Percentiles rank a stretch among this genome's conserved stretches.
These are phyloP conservation scores for Rhingia campestris DNA, from an alignment of 2,888 invertebrate species.

Conservation along the genomic window DNA sequence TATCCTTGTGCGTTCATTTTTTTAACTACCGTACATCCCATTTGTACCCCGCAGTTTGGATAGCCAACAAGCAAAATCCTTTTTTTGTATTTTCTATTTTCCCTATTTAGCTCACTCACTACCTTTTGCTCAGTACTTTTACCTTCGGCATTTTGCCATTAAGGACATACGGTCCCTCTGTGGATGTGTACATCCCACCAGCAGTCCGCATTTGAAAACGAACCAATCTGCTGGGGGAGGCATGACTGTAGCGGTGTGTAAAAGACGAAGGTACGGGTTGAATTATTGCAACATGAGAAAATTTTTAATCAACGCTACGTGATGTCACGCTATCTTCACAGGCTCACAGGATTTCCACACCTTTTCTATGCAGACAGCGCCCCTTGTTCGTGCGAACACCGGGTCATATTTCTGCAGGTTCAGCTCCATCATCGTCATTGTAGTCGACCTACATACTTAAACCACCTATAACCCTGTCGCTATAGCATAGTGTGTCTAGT, in stretches of 20 bases:
- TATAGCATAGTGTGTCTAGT: not conserved
- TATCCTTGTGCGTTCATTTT: conserved; percentile 11
- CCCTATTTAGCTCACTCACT: conserved; percentile 12
- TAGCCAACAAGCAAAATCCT: conserved; percentile 45
- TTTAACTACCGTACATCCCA: conserved; percentile 2
- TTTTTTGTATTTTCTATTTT: conserved; percentile 47
- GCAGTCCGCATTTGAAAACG: conserved; percentile 44
- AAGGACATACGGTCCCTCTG: conserved; percentile 42
- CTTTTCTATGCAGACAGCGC: conserved; percentile 60
- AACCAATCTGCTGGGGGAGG: conserved; percentile 39
- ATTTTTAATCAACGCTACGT: conserved; percentile 72
- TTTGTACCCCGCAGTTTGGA: conserved; percentile 39
- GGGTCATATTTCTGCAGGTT: conserved; percentile 70
- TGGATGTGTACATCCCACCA: conserved; percentile 28
- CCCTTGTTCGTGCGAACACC: conserved; percentile 54
- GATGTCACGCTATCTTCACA: conserved; percentile 73
- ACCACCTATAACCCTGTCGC: not conserved
- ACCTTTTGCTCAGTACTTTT: conserved; percentile 33
- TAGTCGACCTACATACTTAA: conserved; percentile 22
- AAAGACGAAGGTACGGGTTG: conserved; percentile 57
- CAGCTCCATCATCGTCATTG: conserved; percentile 63
- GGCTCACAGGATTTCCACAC: conserved; percentile 69
- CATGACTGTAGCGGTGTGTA: conserved; percentile 32
- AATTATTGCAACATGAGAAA: conserved; percentile 71
- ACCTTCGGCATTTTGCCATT: conserved; percentile 63